Base-by-base conservation (phyloP, 1,140 invertebrate species). In the Yoshiicerus persimilis region DNA sequence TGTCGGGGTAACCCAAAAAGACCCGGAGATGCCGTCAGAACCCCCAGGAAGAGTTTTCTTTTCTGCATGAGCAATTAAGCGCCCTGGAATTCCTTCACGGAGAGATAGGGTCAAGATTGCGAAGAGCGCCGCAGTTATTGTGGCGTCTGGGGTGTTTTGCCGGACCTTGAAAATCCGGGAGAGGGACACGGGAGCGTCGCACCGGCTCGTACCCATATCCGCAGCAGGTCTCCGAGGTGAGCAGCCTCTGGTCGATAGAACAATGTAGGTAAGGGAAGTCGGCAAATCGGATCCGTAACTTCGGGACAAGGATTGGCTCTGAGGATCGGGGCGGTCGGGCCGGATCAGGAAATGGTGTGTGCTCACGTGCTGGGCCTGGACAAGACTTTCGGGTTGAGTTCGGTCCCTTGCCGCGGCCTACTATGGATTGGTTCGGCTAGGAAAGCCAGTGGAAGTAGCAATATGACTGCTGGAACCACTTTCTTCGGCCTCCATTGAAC, bases 251-350 rank as follows among this genome's bases (percentile, higher is more conserved):
- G 95, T 96, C 92, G 95, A 96, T 96, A 95, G 95, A 96, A 94
- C 94, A 96, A 96, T 96, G 95, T 96, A 96, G 96, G 94, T 96
- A 96, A 96, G 95, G 95, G 95, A 96, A 96, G 95, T 96, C 94
- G 94, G 93, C 94, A 96, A 96, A 95, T 94, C 95, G 93, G 95
- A 96, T 96, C 95, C 95, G 95, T 96, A 96, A 95, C 95, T 95
- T 96, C 93, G n/a, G n/a, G n/a, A n/a, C n/a, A n/a, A n/a, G n/a
- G n/a, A n/a, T n/a, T n/a, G n/a, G n/a, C n/a, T n/a, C n/a, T n/a
- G 94, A 66, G 64, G 64, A 66, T 66, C 64, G 87, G 77, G 88
- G 85, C 88, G 36, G 77, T 86, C 88, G 88, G 88, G 88, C 88
- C 85, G 84, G 88, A 87, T 88, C 84, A 86, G 85, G 88, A 88